Conservation (phyloP, 2,888 invertebrate species). For the Yponomeuta evonymella region DNA sequence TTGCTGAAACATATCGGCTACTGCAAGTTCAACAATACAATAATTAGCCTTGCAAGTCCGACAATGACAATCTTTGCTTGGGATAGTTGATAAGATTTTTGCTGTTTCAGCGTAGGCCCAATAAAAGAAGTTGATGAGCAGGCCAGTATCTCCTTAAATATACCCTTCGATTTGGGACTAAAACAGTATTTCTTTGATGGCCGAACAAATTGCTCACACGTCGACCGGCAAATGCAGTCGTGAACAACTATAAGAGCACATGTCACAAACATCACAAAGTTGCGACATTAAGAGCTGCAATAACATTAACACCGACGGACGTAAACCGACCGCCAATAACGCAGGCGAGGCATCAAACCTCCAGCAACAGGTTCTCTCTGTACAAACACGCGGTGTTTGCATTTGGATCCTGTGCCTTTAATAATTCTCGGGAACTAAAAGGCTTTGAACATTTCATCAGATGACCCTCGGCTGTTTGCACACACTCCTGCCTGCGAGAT, state of each 20-base stretch:
- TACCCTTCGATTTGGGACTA: too few species aligned
- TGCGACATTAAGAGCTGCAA: slow-evolving; percentile 55
- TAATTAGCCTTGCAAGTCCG: too few species aligned
- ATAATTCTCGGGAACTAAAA: slow-evolving; percentile 77
- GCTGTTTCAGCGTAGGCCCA: too few species aligned
- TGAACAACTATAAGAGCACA: background rate
- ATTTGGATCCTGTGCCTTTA: slow-evolving; percentile 38
- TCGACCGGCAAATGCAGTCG: too few species aligned
- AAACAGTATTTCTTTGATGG: too few species aligned
- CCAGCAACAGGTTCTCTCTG: slow-evolving; percentile 72
- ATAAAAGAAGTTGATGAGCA: too few species aligned
- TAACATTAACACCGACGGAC: slow-evolving; percentile 68
- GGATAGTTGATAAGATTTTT: too few species aligned
- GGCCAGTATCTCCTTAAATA: too few species aligned
- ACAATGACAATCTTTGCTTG: too few species aligned
- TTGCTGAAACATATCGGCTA: too few species aligned
- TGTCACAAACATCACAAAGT: slow-evolving; percentile 48
- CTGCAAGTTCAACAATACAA: too few species aligned
- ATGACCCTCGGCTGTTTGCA: slow-evolving; percentile 74
- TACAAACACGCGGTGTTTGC: slow-evolving; percentile 68
- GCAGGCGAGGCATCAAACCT: slow-evolving; percentile 66
- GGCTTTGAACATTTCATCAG: slow-evolving; percentile 77
- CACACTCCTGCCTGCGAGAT: slow-evolving; percentile 69
- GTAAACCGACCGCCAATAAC: slow-evolving; percentile 74
- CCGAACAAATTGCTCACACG: too few species aligned